Base-by-base conservation (phyloP, 2,888 invertebrate genomes). In the Drosophila leonis region DNA sequence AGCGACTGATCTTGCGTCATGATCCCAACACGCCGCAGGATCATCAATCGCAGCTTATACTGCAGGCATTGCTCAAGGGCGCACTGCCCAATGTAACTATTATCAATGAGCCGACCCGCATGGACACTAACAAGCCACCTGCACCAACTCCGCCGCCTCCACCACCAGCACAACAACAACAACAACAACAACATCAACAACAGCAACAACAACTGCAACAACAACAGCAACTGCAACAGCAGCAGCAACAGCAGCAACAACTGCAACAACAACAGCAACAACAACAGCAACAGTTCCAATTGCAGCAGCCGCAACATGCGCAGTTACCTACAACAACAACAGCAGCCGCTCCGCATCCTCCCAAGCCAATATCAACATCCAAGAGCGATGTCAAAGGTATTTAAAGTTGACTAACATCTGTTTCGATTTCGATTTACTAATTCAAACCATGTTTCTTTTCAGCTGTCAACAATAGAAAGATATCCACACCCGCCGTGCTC, bases 1-100 rank as follows among this genome's bases (percentile, higher is more conserved):
- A 92, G 41, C 93, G 95, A 29, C 93, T 96, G 49, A 94, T 96
- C 46, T 91, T 96, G 57, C 95, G 95, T 49, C 96, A 95, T 80
- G 95, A 95, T 75, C 94, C 95, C 4, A 94, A 94, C 61, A 90
- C 94, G 46, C 94, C 94, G 52, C 94, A 94, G 75, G 94, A 94
- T 83, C 90, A 93, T 55, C 93, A 93, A 64, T 93, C 93, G 27
- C 93, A 93, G 75, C 83, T 92, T 10, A 93, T 93, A 60, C 66
- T 93, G 49, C 93, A 93, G 69, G 93, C 93, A 8, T 77, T 93
- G 62, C 76, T 93, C 15, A 93, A 92, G 61, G 93, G 93, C 3
- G 93, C 93, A 0, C 54, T 93, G 57, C 93, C 92, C 29, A 93
- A 93, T 80, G 88, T 93, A 31, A 93, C 93, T 31, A 92, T 93